A percentile compares a stretch with the other conserved stretches of the same genome.
These are phyloP conservation scores for Ceratitis capitata DNA, from an alignment of 1,140 invertebrate genomes.

Conservation along the genomic window DNA sequence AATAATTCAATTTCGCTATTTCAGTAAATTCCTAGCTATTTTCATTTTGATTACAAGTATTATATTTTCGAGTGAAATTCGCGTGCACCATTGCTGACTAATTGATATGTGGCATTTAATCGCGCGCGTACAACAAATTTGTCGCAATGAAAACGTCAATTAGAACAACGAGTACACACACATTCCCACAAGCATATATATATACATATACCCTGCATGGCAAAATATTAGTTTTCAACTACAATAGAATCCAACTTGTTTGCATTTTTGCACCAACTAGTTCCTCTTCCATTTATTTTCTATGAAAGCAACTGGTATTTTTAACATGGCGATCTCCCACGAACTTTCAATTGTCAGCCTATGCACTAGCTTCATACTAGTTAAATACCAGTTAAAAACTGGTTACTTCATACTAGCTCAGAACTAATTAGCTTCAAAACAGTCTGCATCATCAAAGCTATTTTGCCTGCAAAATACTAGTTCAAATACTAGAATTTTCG, in stretches of 20 bases:
- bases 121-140: neutral
- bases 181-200: neutral
- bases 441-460: too few relatives aligned
- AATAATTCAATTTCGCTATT: slow-evolving; percentile 2
- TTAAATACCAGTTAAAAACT: too few relatives aligned
- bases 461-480: too few relatives aligned
- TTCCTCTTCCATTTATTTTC: too few relatives aligned
- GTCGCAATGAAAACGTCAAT: neutral
- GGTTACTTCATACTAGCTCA: too few relatives aligned
- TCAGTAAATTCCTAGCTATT: neutral
- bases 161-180: neutral
- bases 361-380: too few relatives aligned
- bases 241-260: neutral
- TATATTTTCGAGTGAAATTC: neutral
- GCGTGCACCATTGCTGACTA: neutral
- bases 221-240: neutral
- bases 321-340: neutral
- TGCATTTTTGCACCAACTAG: too few relatives aligned
- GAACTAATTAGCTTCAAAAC: too few relatives aligned
- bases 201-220: too few relatives aligned
- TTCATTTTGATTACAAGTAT: neutral
- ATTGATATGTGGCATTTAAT: neutral
- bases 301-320: too few relatives aligned
- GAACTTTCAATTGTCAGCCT: too few relatives aligned
- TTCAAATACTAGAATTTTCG: too few relatives aligned